A percentile compares a stretch with the other conserved stretches of the same genome.
Conservation (phyloP, 2,888 invertebrate genomes). For the Yponomeuta cagnagella region DNA sequence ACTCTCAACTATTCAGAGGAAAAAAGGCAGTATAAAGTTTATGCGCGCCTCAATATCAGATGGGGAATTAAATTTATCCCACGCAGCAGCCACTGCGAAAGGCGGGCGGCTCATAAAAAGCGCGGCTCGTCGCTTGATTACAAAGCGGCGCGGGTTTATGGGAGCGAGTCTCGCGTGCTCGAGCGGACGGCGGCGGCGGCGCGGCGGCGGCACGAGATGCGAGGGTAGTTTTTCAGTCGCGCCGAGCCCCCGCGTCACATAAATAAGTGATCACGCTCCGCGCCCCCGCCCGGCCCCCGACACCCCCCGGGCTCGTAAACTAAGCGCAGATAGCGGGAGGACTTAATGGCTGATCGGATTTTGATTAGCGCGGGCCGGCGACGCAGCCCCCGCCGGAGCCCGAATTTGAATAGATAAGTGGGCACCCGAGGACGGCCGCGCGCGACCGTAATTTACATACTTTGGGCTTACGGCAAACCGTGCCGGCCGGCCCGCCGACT, state of each 20-base stretch:
- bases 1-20: background rate
- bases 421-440: slow-evolving; percentile 67
- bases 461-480: slow-evolving; percentile 69
- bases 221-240: slow-evolving; percentile 70
- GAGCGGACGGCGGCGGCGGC: slow-evolving; percentile 27
- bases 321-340: slow-evolving; percentile 73
- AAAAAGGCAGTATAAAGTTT: slow-evolving; percentile 17
- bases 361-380: slow-evolving; percentile 74
- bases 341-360: slow-evolving; percentile 76
- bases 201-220: slow-evolving; percentile 40
- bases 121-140: slow-evolving; percentile 63
- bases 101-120: slow-evolving; percentile 54
- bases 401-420: slow-evolving; percentile 77
- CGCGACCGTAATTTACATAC: slow-evolving; percentile 76
- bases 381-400: slow-evolving; percentile 63
- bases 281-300: slow-evolving; percentile 31
- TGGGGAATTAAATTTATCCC: slow-evolving; percentile 62
- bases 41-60: slow-evolving; percentile 47
- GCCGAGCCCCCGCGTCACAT: slow-evolving; percentile 48
- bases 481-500: slow-evolving; percentile 55
- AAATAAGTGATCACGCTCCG: slow-evolving; percentile 66
- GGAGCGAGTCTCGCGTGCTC: slow-evolving; percentile 44
- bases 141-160: slow-evolving; percentile 60
- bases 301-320: slow-evolving; percentile 58
- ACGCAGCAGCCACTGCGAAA: slow-evolving; percentile 50